Evolutionary conservation across 2,888 invertebrate genomes (phyloP).

Genomic region (Phyllotreta cruciferae): DNA sequence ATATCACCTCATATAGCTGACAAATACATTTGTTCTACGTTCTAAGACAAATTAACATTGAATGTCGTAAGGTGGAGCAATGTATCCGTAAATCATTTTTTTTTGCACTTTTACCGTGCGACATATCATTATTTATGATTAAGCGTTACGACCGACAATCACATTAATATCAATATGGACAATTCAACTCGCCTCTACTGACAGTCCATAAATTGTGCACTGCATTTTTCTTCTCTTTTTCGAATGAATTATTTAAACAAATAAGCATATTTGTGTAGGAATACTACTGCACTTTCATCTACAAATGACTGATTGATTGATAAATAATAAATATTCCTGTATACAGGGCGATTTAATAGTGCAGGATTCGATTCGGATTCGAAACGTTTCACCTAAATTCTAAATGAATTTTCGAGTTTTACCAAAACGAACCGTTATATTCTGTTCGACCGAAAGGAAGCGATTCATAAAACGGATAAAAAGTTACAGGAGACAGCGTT

Average conservation of each 20-base stretch:
- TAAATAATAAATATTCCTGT: no score
- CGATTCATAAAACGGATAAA: constrained; percentile 1
- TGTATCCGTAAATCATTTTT: constrained; percentile 20
- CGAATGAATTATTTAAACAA: background rate
- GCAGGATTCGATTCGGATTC: no score
- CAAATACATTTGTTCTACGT: constrained; percentile 13
- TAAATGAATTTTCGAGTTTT: no score
- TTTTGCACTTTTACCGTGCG: constrained; percentile 6
- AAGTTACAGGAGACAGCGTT: constrained; percentile 12
- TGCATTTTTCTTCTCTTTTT: constrained; percentile 2
- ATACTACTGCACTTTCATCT: no score
- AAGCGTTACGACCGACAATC: constrained; percentile 8
- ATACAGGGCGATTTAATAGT: no score
- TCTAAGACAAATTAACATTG: constrained; percentile 21
- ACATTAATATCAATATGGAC: constrained; percentile 22
- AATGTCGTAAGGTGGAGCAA: constrained; percentile 14
- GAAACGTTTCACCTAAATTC: no score
- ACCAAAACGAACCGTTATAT: no score
- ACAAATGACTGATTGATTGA: no score
- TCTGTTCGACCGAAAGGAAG: no score
- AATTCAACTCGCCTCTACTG: constrained; percentile 24
- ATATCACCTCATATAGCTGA: constrained; percentile 3
- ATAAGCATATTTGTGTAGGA: no score
- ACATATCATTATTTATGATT: constrained; percentile 25
- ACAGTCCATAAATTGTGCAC: constrained; percentile 22